These are phyloP conservation scores for Pteromalus puparum DNA, from an alignment of 1,140 invertebrate genomes.

Conservation along the genomic window DNA sequence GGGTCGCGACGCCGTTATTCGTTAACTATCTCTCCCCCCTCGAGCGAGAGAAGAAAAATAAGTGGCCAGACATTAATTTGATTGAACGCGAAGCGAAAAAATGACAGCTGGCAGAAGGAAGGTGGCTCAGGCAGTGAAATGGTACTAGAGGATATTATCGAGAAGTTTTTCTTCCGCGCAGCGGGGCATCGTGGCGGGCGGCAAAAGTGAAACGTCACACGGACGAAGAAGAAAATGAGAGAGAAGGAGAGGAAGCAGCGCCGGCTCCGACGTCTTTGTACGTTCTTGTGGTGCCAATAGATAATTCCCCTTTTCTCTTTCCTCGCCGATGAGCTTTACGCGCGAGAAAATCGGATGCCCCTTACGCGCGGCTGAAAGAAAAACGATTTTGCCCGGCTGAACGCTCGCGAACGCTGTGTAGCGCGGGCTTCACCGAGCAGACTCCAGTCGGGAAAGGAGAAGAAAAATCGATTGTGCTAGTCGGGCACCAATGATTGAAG, in stretches of 20 bases:
- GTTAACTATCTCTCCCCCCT: neutral
- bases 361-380: neutral
- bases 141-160: conserved; percentile 18
- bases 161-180: conserved; percentile 10
- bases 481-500: neutral
- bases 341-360: conserved; percentile 26
- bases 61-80: neutral
- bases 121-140: neutral
- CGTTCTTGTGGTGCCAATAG: conserved; percentile 37
- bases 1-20: neutral
- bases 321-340: conserved; percentile 28
- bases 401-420: neutral
- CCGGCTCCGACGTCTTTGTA: conserved; percentile 2
- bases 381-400: conserved; percentile 19
- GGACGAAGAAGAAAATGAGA: conserved; percentile 15
- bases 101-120: neutral
- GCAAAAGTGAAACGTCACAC: conserved; percentile 24
- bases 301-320: conserved; percentile 47
- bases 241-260: neutral
- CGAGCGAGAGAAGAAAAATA: neutral
- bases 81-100: neutral
- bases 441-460: neutral
- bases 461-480: conserved; percentile 1
- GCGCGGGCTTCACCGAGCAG: neutral
- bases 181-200: neutral